Evolutionary conservation across 2,113 vertebrate species (phyloP), one percentile per base, ranked within the genome.

Genomic region (Heteronetta atricapilla): DNA sequence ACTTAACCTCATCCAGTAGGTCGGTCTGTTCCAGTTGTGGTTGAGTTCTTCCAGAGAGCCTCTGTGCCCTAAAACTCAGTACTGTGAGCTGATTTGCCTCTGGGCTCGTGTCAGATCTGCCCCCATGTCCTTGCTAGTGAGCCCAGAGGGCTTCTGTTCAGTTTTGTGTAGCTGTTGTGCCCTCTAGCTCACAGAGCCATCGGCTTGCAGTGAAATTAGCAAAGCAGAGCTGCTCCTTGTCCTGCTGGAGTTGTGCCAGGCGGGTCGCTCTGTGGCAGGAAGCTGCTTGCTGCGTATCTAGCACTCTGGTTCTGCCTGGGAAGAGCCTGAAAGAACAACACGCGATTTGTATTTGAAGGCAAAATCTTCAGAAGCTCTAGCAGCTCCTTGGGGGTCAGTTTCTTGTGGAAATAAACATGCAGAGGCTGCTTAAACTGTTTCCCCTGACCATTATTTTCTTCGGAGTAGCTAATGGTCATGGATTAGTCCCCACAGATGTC

Each of bases 61-160:
- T 0, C 59, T 3, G 0, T 20, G 3, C 42, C 50, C 64, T 9
- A 16, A 11, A 17, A 1, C 19, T 13, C 4, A 6, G 9, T 33
- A 0, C 38, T 5, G 34, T 15, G 55, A 42, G 48, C 38, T 36
- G 33, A 7, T 14, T 13, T 3, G 28, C 10, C 36, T 11, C 5
- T 11, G 69, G 64, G 36, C 60, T 38, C 15, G 1, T 3, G 44
- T 38, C 28, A 3, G 5, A 7, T 29, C 56, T 21, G 2, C 56
- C 70, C 36, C 36, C 1, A 4, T 1, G 18, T 9, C 83, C 77
- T 56, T 29, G 42, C 48, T 20, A 4, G 40, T 1, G 9, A 36
- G 3, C 40, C 34, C 42, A 1, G 3, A 13, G 60, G 29, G 38
- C 44, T 76, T 33, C 4, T 22, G 6, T 38, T 28, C 11, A 36